Base-by-base conservation (phyloP, 2,888 invertebrate species). In the Meloe dianella region DNA sequence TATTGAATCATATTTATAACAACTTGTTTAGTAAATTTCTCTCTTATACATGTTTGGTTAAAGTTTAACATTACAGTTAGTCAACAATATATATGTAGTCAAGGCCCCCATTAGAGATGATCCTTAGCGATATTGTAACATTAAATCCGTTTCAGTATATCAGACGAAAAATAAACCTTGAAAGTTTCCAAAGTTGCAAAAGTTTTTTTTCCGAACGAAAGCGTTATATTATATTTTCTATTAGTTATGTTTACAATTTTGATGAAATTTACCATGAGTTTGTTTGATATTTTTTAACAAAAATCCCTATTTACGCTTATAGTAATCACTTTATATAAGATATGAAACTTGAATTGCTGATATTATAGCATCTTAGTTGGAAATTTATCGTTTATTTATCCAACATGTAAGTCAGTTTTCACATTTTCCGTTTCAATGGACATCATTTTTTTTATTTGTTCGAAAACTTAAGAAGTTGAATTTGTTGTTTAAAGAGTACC, bases 81-180 rank as follows among this genome's bases (percentile, higher is more conserved):
- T 54, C 27, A 24, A 54, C 27, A 54, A 54, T 27, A 27, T 27
- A 54, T 54, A 54, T 54, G 12, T 54, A 54, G n/a, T 24, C 54
- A 24, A 24, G 24, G 24, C 5, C 10, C 9, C 14, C 24, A 54
- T 54, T 24, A 12, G 12, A 54, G 7, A 5, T 54, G 24, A 54
- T 54, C 12, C 24, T 20, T 22, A 22, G 12, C 54, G 20, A 22
- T 24, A 54, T 24, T 17, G 41, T 17, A 17, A 1, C 1, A 17
- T 41, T 41, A 17, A 17, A 41, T 12, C 41, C n/a, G n/a, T 41
- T 41, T 17, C 17, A n/a, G 0, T 47, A 47, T 47, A 12, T 17
- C 14, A 35, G 1, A 7, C 7, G 35, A 14, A n/a, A n/a, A 14
- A 35, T 12, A n/a, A 54, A 54, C 54, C 27, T 27, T 54, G 54